Base-by-base conservation (phyloP, 2,797 vertebrate genomes). In the Gobionotothen gibberifrons region DNA sequence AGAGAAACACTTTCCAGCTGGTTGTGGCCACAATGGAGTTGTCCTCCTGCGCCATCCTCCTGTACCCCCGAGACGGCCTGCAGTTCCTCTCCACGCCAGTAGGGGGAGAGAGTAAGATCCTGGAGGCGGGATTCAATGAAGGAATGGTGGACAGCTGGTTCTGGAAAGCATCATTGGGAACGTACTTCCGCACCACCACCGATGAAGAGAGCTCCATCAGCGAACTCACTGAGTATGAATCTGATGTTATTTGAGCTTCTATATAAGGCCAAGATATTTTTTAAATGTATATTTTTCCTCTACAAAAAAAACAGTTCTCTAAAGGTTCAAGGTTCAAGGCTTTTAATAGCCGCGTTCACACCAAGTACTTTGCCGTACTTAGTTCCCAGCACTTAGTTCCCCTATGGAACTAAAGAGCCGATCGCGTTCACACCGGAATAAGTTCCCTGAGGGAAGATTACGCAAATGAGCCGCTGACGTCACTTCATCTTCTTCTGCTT, bases 1-100 rank as follows among this genome's bases (percentile, higher is more conserved):
- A 98, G 97, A 96, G 95, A 88, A 98, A 96, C 90, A 98, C 97
- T 0, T 98, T 98, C 92, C 97, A 99, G 90, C 93, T 96, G 80
- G 93, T 96, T 12, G 63, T 99, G 77, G 95, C 93, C 7, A 95
- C 93, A 69, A 94, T 93, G 42, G 89, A 84, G 3, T 89, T 92
- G 21, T 92, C 89, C 65, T 95, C 96, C 64, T 96, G 93, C 9
- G 97, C 96, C 72, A 90, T 99, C 88, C 94, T 98, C 81, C 86
- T 98, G 60, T 99, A 97, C 80, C 97, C 97, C 36, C 93, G 91
- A 64, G 92, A 90, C 0, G 87, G 94, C 39, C 91, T 98, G 85
- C 95, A 96, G 84, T 98, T 96, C 80, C 86, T 89, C 43, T 94
- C 92, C 43, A 94, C 96, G 0, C 74, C 89, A 36, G 80, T 95